These are phyloP conservation scores for Clytia hemisphaerica DNA, from an alignment of 30 jellyfish, hydroid and myxozoan genomes.

Conservation along the genomic window DNA sequence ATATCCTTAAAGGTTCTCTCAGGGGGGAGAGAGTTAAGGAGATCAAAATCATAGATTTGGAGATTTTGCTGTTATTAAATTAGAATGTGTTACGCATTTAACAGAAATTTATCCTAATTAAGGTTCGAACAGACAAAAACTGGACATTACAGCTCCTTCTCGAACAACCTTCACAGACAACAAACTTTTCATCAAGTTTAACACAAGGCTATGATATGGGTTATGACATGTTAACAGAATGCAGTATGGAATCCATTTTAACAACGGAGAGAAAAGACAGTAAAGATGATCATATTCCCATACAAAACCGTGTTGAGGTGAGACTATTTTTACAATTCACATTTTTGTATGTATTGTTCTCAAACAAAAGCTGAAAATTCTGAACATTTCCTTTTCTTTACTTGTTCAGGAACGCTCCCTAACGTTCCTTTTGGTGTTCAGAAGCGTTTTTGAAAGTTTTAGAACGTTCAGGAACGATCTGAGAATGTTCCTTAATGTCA, in stretches of 20 bases:
- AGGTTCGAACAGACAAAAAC: slow-evolving; percentile 68
- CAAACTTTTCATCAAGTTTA: slow-evolving; percentile 32
- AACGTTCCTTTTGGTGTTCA: too few species aligned
- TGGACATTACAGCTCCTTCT: slow-evolving; percentile 52
- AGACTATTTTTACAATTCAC: background rate
- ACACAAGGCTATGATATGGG: slow-evolving; percentile 83
- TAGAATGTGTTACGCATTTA: background rate
- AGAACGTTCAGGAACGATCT: too few species aligned
- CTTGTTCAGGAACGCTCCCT: too few species aligned
- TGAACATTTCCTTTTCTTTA: background rate
- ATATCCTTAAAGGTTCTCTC: too few species aligned
- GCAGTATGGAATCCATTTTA: slow-evolving; percentile 74
- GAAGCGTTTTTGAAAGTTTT: too few species aligned
- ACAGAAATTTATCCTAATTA: background rate
- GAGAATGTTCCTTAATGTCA: too few species aligned
- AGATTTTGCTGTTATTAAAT: too few species aligned
- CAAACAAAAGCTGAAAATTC: too few species aligned
- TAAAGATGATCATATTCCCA: slow-evolving; percentile 41
- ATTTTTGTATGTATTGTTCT: too few species aligned
- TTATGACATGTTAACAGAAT: slow-evolving; percentile 85
- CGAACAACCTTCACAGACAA: slow-evolving; percentile 52
- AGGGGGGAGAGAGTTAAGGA: too few species aligned
- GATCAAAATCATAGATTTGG: too few species aligned
- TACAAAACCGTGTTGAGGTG: slow-evolving; percentile 9
- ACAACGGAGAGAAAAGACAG: slow-evolving; percentile 35